Evolutionary conservation across 2,797 vertebrate genomes (phyloP), one percentile per base, ranked within the genome.

Genomic region (Tragelaphus eurycerus): DNA sequence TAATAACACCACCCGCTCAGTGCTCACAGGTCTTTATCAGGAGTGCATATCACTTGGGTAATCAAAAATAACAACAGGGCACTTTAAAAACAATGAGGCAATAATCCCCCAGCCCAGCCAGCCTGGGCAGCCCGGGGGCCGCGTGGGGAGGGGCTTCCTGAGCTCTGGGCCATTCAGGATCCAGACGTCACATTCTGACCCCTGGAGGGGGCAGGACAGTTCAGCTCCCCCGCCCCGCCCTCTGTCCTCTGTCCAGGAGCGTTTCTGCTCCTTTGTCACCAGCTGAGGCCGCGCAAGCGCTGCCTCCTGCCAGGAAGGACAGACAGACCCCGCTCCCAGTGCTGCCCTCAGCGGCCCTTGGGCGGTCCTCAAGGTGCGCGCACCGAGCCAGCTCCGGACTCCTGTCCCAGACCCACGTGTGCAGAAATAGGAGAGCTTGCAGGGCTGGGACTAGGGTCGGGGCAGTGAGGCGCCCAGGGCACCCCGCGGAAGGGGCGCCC

Each of bases 41-140:
- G 8, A 34, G 84, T 9, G 0, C 1, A 13, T 11, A 50, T 50
- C 14, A 2, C 52, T 67, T 90, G 6, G 12, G 62, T 54, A 48
- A 62, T 92, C 88, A 94, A 89, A 93, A 87, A 82, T 15, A 64
- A 38, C 82, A 92, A n/a, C 59, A 71, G 79, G 67, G 62, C 87
- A 46, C 79, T 92, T 84, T 27, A 82, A 25, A 79, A 93, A 91
- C 87, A 87, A 55, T 43, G 16, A 79, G 19, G 27, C 12, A 43
- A 46, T n/a, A n/a, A 78, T 46, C 67, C 76, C 79, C 38, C 14
- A 57, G 71, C 71, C 57, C 54, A 27, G 67, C 46, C 29, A 0
- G 43, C 48, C 78, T 6, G 60, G 54, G 54, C 1, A 0, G 50
- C 34, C n/a, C 4, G 11, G 29, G 23, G 89, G 38, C 19, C 2